These are phyloP conservation scores for Trichonephila clavata DNA, from an alignment of 1,140 invertebrate species.

Conservation along the genomic window DNA sequence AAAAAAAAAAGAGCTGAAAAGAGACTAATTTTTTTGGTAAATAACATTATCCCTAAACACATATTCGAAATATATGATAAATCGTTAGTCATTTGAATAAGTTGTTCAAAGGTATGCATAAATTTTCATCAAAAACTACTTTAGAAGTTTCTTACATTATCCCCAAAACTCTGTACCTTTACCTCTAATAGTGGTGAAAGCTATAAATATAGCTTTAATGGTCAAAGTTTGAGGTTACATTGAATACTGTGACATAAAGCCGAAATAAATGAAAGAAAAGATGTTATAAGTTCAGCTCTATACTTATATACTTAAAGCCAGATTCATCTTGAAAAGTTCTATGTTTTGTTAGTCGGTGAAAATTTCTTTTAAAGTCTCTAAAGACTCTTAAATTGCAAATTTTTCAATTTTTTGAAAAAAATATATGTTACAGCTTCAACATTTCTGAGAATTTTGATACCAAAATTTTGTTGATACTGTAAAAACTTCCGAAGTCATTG, in stretches of 20 bases:
- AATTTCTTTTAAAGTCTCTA: no score
- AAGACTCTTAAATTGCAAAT: no score
- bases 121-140: slow-evolving; percentile 37
- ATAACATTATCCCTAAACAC: no score
- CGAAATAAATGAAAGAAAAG: background rate
- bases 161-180: background rate
- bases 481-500: no score
- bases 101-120: background rate
- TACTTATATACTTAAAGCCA: background rate
- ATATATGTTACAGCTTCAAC: no score
- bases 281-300: background rate
- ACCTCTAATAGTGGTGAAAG: background rate
- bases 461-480: no score
- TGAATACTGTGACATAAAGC: background rate
- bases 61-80: background rate
- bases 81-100: background rate
- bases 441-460: no score
- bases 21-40: no score
- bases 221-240: background rate
- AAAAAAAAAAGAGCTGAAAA: no score
- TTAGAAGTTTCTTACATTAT: background rate
- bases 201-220: slow-evolving; percentile 19
- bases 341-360: no score
- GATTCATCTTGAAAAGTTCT: background rate
- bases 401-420: no score